Conservation (phyloP, 37 sponge, comb jelly and placozoan species). For the Corticium candelabrum region DNA sequence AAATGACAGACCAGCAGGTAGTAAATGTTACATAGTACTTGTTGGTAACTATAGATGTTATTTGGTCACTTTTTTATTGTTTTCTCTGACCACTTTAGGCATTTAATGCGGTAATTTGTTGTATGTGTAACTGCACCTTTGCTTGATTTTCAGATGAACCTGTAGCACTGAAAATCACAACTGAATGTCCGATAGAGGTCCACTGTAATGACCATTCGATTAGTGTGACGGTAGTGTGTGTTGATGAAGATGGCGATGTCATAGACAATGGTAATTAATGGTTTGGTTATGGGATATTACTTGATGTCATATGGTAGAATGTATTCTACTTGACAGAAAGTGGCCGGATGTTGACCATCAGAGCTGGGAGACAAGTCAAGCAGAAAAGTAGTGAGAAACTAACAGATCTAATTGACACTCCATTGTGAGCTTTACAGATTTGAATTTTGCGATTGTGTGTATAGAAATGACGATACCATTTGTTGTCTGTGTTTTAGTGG, state of each 20-base stretch:
- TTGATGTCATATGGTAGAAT: background rate
- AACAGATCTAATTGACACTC: no score
- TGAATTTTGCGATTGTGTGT: no score
- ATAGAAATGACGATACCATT: no score
- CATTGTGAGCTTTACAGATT: no score
- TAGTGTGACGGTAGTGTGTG: constrained; percentile 28
- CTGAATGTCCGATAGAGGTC: background rate
- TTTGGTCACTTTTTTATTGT: no score
- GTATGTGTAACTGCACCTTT: background rate
- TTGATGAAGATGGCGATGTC: constrained; percentile 24
- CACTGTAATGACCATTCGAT: background rate
- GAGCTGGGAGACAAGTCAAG: no score
- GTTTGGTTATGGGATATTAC: background rate
- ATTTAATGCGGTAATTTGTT: no score
- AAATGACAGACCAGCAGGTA: constrained; percentile 51
- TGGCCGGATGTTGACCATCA: no score
- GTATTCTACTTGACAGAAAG: constrained; percentile 15
- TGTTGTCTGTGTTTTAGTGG: constrained; percentile 21
- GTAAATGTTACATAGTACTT: no score
- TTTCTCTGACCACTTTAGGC: no score
- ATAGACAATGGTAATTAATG: constrained; percentile 16
- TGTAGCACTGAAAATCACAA: background rate
- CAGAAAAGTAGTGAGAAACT: no score
- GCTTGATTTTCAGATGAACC: background rate
- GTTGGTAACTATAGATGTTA: no score